Evolutionary conservation across 1,140 invertebrate species (phyloP).

Genomic region (Drosophila seguyi): DNA sequence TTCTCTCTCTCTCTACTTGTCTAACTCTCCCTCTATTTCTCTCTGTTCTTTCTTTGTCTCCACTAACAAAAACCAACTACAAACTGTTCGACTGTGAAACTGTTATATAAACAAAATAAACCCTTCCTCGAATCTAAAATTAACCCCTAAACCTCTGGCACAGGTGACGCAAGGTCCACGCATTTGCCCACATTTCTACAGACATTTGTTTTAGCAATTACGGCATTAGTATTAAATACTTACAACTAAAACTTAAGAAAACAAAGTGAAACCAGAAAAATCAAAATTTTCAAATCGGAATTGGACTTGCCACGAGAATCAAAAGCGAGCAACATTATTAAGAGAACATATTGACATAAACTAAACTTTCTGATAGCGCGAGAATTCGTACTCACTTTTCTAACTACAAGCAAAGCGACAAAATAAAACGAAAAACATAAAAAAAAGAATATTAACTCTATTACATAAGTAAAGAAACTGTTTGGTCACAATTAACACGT

Average conservation of each 20-base stretch:
- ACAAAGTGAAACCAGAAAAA: constrained; percentile 39
- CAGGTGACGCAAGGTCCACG: constrained; percentile 78
- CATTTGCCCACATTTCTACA: constrained; percentile 78
- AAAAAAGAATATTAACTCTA: constrained; percentile 55
- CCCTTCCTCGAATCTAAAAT: constrained; percentile 39
- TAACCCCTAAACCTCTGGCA: constrained; percentile 34
- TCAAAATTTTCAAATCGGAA: constrained; percentile 62
- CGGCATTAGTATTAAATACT: constrained; percentile 70
- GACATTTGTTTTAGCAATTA: constrained; percentile 81
- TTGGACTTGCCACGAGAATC: constrained; percentile 74
- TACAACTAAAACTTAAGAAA: constrained; percentile 62
- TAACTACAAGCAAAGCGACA: constrained; percentile 43
- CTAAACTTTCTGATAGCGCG: constrained; percentile 54
- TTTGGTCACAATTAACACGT: constrained; percentile 80
- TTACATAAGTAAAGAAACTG: constrained; percentile 57
- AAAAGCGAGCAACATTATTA: constrained; percentile 62
- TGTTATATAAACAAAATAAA: constrained; percentile 42
- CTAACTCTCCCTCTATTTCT: constrained; percentile 71
- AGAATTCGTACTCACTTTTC: constrained; percentile 69
- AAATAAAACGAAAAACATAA: constrained; percentile 24
- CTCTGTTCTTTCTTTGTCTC: constrained; percentile 75
- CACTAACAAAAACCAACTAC: constrained; percentile 52
- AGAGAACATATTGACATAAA: constrained; percentile 51
- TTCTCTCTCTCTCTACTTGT: constrained; percentile 67
- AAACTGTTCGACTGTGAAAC: constrained; percentile 47